Percentiles rank a stretch among this genome's conserved stretches.
These are phyloP conservation scores for Kryptolebias marmoratus DNA, from an alignment of 2,113 vertebrate species.

Conservation along the genomic window DNA sequence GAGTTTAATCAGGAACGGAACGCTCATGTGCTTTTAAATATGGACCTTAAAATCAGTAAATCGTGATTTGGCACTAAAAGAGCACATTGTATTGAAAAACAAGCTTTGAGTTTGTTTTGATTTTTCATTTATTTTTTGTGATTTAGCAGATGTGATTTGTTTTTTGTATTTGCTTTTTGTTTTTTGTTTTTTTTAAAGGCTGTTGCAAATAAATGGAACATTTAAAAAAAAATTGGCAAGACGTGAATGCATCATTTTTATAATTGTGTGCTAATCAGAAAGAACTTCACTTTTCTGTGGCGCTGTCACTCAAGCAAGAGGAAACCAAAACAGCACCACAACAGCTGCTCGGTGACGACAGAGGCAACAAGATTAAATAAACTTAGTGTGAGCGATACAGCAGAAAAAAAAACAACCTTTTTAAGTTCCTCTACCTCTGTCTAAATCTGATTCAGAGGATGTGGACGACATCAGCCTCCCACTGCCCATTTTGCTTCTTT, in stretches of 20 bases:
- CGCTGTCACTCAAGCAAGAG: not conserved
- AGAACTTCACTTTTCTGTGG: not conserved
- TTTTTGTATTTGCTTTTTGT: not conserved
- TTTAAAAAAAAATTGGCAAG: not conserved
- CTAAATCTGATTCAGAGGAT: conserved; percentile 6
- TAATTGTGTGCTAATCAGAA: not conserved
- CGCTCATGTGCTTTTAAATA: not conserved
- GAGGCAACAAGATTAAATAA: not conserved
- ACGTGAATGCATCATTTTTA: not conserved
- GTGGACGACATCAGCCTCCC: conserved; percentile 11
- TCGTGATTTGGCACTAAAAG: not conserved
- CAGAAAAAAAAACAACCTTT: not conserved
- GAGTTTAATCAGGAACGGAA: not conserved
- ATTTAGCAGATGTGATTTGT: not conserved
- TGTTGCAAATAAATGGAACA: not conserved
- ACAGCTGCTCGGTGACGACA: conserved; percentile 2
- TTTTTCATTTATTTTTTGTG: not conserved
- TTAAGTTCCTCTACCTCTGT: not conserved
- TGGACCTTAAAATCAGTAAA: not conserved
- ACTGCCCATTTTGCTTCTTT: conserved; percentile 1
- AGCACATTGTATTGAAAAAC: not conserved
- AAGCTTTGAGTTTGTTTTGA: too few species aligned
- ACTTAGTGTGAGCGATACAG: not conserved
- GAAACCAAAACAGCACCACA: not conserved
- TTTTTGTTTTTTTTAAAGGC: not conserved